These are phyloP conservation scores for Gnathonemus longibarbis DNA, from an alignment of 2,113 vertebrate species.

Conservation along the genomic window DNA sequence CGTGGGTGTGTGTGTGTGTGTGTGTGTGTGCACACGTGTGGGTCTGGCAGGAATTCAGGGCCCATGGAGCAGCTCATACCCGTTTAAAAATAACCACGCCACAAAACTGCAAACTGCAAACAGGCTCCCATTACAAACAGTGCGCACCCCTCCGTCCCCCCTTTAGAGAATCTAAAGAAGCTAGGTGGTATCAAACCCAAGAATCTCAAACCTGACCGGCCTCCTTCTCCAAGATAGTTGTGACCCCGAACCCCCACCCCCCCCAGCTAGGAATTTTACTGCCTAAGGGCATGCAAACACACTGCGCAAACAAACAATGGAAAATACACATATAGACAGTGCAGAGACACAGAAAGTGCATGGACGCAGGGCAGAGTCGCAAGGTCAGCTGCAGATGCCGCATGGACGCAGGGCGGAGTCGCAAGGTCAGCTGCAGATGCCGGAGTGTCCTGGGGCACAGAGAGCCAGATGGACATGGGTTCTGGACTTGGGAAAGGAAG, in stretches of 20 bases:
- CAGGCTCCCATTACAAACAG: not conserved
- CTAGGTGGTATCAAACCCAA: constrained; percentile 14
- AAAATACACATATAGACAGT: not conserved
- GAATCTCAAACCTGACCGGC: not conserved
- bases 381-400: constrained; percentile 19
- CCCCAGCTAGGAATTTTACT: not conserved
- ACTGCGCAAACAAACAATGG: not conserved
- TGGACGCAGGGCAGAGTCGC: not conserved
- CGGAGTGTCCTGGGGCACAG: not conserved
- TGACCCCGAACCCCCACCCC: not conserved
- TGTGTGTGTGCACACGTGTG: not conserved
- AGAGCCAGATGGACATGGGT: not conserved
- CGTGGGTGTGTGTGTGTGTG: not conserved
- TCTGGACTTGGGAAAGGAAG: not conserved
- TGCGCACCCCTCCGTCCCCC: not conserved
- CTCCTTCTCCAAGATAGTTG: not conserved
- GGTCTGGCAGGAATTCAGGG: not conserved
- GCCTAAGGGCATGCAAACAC: constrained; percentile 12
- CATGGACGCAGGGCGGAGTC: not conserved
- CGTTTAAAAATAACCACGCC: not conserved
- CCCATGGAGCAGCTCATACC: not conserved
- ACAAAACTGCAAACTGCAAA: not conserved
- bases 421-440: constrained; percentile 19
- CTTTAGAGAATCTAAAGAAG: not conserved
- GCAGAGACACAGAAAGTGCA: not conserved